Conservation (phyloP, 2,888 invertebrate species). For the Laspeyria flexula region DNA sequence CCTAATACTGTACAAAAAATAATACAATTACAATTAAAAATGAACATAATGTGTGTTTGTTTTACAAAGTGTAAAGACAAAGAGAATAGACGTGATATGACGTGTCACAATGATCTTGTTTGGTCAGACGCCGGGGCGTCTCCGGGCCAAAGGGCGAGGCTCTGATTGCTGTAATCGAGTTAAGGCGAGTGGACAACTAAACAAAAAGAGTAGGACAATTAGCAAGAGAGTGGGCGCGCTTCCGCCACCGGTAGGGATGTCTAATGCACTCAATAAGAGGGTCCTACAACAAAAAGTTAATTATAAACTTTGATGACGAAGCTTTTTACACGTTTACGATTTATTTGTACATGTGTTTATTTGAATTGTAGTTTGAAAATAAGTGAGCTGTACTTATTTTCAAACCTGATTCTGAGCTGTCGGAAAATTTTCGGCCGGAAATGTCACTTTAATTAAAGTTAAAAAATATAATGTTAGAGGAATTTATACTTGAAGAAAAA, state of each 20-base stretch:
- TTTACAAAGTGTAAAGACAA: conserved; percentile 22
- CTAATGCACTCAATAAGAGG: conserved; percentile 55
- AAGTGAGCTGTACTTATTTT: no score
- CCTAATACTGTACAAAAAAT: no score
- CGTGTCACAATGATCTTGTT: conserved; percentile 44
- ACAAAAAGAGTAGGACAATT: conserved; percentile 83
- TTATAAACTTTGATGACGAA: conserved; percentile 41
- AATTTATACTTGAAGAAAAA: no score
- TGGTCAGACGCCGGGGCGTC: conserved; percentile 65
- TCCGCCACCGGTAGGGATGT: conserved; percentile 58
- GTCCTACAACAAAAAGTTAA: conserved; percentile 41
- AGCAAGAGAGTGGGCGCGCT: conserved; percentile 77
- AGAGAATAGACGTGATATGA: conserved; percentile 40
- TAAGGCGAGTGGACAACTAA: conserved; percentile 72
- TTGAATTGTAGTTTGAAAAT: no score
- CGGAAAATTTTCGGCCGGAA: no score
- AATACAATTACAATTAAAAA: no score
- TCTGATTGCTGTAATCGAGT: conserved; percentile 84
- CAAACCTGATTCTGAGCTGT: no score
- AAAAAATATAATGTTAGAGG: no score
- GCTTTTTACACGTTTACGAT: no score
- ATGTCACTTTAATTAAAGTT: no score
- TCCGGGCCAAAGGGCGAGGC: conserved; percentile 74
- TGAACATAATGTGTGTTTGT: background rate
- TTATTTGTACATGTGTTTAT: no score